phyloP scores from a whole-genome alignment of 2,888 invertebrate genomes.

The Andricus quercusramuli region DNA sequence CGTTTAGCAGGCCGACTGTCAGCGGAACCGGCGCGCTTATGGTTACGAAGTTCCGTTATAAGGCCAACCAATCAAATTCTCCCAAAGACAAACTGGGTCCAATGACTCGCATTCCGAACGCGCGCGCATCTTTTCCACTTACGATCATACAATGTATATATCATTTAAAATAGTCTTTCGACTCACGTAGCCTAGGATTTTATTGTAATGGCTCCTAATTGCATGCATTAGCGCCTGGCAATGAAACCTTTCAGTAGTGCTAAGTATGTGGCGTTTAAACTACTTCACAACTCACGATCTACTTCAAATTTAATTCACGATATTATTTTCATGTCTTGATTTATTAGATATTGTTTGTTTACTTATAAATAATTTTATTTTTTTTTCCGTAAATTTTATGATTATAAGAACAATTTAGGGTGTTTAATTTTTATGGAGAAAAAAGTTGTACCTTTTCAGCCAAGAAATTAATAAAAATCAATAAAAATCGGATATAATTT shows the following conservation, averaged over 20 bases:
- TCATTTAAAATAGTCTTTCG: slow-evolving; percentile 6
- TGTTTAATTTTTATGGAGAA: too few relatives aligned
- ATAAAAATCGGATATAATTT: too few relatives aligned
- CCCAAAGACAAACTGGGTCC: slow-evolving; percentile 58
- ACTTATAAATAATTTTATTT: too few relatives aligned
- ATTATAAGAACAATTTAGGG: too few relatives aligned
- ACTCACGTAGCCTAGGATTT: slow-evolving; percentile 1
- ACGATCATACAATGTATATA: slow-evolving; percentile 8
- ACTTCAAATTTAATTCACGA: neutral
- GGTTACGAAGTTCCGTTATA: slow-evolving; percentile 68
- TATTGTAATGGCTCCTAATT: neutral
- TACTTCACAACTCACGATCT: neutral
- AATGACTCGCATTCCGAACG: slow-evolving; percentile 59
- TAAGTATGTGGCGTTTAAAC: neutral
- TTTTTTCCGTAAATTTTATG: too few relatives aligned
- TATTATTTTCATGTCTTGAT: neutral
- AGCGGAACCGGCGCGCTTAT: slow-evolving; percentile 50
- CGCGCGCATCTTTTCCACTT: slow-evolving; percentile 45
- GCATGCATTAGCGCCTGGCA: neutral
- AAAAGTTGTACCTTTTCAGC: too few relatives aligned
- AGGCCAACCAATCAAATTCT: slow-evolving; percentile 63
- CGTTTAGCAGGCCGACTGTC: slow-evolving; percentile 44
- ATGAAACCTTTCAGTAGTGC: neutral
- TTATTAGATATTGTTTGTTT: too few relatives aligned
- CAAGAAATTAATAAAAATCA: too few relatives aligned